Base-by-base conservation (phyloP, 2,888 invertebrate species). In the Cantharis rustica region DNA sequence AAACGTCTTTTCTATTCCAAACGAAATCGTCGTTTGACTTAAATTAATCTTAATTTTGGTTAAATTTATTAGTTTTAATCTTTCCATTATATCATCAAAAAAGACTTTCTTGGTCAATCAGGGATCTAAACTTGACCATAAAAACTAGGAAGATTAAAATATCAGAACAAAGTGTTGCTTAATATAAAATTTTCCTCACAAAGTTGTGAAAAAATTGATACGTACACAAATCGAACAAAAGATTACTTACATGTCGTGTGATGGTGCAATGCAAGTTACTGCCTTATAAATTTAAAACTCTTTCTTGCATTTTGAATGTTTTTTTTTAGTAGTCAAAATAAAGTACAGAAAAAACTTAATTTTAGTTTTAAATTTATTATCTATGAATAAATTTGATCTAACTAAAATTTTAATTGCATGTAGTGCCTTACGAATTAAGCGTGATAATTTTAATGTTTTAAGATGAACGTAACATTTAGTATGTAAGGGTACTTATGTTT, bases 361-460 rank as follows among this genome's bases (percentile, higher is more conserved):
- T 47, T 47, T 47, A 47, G 47, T 47, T 47, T 1, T 47, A 47
- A 47, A 47, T 47, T 47, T 47, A 47, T 47, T 47, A 27, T 11
- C 26, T 27, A 47, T 9, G 47, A 47, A 47, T 47, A 71, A 23
- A 71, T 71, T 71, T 26, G 16, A 26, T 75, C 68, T 75, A 75
- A 68, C 75, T 75, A 75, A 47, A 71, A 75, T 64, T 47, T 64
- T 68, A 71, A 70, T 78, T 72, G 73, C 75, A 74, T 78, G 80
- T 80, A 79, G 80, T 80, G 80, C 80, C 80, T 80, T 80, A 80
- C 74, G 68, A 75, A 75, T 76, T 79, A 73, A 80, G 71, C 75
- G 79, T 80, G 80, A 80, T 80, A 77, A 78, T 78, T 80, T 79
- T 73, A 31, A 71, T 75, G 73, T 72, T 47, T 26, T 73, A 76